These are phyloP conservation scores for Anguilla megastoma DNA, from an alignment of 2,797 vertebrate genomes.

Conservation along the genomic window DNA sequence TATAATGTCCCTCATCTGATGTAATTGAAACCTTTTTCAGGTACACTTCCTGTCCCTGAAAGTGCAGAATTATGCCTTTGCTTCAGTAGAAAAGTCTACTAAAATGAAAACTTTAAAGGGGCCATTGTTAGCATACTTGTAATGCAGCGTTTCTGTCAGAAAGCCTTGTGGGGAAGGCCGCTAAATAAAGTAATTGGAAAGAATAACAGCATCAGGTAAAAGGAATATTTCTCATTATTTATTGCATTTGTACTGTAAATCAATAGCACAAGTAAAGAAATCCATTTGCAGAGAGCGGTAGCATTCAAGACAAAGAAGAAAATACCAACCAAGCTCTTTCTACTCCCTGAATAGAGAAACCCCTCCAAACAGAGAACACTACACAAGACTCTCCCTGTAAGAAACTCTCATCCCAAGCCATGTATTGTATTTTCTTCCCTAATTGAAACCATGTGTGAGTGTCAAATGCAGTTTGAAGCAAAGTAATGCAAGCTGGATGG, in stretches of 20 bases:
- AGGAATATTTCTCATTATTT: neutral
- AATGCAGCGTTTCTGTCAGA: neutral
- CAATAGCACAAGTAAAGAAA: neutral
- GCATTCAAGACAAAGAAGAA: neutral
- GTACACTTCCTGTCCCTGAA: neutral
- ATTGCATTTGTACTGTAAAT: neutral
- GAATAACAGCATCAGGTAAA: constrained; percentile 11
- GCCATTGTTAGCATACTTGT: constrained; percentile 20
- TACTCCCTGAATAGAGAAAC: neutral
- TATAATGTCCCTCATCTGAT: constrained; percentile 15
- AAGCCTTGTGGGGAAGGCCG: neutral
- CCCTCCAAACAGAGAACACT: constrained; percentile 24
- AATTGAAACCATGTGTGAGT: constrained; percentile 33
- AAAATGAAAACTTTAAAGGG: constrained; percentile 4
- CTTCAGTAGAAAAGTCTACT: neutral
- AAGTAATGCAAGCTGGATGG: constrained; percentile 17
- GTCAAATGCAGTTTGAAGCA: constrained; percentile 29
- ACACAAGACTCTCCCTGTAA: constrained; percentile 7
- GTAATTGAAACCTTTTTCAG: constrained; percentile 14
- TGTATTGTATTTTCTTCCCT: constrained; percentile 22
- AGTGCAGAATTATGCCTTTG: constrained; percentile 11
- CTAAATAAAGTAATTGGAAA: constrained; percentile 16
- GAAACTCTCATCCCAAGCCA: constrained; percentile 6
- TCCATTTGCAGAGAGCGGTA: neutral
- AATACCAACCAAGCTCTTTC: neutral